Conservation (phyloP, 2,888 invertebrate genomes). For the Zelleria hepariella region DNA sequence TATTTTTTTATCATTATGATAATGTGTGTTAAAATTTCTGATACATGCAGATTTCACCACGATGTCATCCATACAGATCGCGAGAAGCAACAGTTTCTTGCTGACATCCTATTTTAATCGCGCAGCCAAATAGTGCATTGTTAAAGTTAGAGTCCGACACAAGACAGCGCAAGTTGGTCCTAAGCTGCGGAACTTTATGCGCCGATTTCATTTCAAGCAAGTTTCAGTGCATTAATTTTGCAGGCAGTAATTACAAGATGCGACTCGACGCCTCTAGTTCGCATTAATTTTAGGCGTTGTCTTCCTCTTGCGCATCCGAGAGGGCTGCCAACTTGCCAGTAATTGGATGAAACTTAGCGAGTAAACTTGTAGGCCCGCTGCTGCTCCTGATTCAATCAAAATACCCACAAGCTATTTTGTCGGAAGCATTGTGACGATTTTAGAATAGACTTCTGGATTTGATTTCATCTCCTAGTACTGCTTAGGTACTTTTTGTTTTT, state of each 20-base stretch:
- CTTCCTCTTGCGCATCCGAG: conserved; percentile 43
- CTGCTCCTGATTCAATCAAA: conserved; percentile 54
- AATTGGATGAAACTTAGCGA: conserved; percentile 45
- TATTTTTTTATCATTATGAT: no score
- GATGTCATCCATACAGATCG: not conserved
- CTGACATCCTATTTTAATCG: not conserved
- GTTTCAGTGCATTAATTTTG: conserved; percentile 69
- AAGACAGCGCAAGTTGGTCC: conserved; percentile 8
- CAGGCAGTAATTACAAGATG: conserved; percentile 67
- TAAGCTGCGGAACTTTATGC: conserved; percentile 43
- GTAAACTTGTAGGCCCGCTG: conserved; percentile 51
- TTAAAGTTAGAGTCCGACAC: not conserved
- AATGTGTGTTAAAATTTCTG: no score
- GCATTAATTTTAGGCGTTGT: conserved; percentile 61
- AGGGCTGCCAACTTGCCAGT: conserved; percentile 37
- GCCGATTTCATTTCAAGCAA: conserved; percentile 65
- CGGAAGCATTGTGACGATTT: no score
- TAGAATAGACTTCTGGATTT: no score
- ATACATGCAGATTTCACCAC: not conserved
- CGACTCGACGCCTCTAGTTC: conserved; percentile 56
- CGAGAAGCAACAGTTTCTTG: not conserved
- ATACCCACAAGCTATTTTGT: conserved; percentile 20
- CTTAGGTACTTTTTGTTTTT: no score
- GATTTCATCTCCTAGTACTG: no score
- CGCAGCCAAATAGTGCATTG: not conserved